Evolutionary conservation across 2,113 vertebrate genomes (phyloP), one percentile per base, ranked within the genome.

Genomic region (Grantiella picta): DNA sequence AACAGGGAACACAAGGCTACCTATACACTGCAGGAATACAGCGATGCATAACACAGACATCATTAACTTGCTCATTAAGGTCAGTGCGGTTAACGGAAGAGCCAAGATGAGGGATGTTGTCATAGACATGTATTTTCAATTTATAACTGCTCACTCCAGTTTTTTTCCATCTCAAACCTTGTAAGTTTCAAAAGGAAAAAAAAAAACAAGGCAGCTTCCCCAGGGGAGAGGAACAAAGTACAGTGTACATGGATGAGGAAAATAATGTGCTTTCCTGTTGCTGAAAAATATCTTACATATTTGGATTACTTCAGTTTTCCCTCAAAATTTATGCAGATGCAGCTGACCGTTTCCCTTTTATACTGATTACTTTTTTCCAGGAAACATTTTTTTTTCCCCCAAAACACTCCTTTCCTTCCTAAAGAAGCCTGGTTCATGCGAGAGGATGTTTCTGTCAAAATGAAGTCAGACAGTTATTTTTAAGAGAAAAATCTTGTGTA

Each of bases 361-460:
- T 64, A 73, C 54, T 68, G 82, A 86, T 86, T 27, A 95, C 38
- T 12, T 88, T 92, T 78, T 86, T 66, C 47, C 76, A 90, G 86
- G 84, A 97, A 97, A 27, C 5, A n/a, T 11, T 83, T 82, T 59
- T 59, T 28, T 27, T 2, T 2, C 3, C 7, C 25, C 50, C 29
- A 9, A 78, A 72, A 75, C 59, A 81, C 17, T 63, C 78, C 71
- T 91, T 96, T 96, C 84, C 93, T 95, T 96, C 80, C 88, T 95
- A 50, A 89, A 94, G 72, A 66, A 90, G 13, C 27, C 33, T 92
- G 40, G 4, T 53, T 94, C 60, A 44, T 1, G 0, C 47, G 88
- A 78, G 57, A 94, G 91, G 89, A 95, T 86, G 77, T 86, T 97
- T 91, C 94, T 94, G 42, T 72, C 76, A 86, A 52, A 86, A 81